Base-by-base conservation (phyloP, 2,797 vertebrate species). In the Typhlichthys eigenmanni region DNA sequence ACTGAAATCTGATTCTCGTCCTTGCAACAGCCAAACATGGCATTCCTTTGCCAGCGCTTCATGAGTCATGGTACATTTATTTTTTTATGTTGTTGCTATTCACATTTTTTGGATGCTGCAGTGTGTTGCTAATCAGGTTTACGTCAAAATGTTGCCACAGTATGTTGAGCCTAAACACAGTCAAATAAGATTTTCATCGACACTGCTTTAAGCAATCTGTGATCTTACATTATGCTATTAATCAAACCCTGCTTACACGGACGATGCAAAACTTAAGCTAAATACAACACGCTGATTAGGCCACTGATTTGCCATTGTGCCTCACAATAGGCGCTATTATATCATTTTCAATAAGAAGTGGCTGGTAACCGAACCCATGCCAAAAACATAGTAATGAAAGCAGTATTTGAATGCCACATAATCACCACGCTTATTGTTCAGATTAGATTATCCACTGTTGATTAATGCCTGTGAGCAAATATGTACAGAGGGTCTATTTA, bases 351-450 rank as follows among this genome's bases (percentile, higher is more conserved):
- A 61, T 68, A 78, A 81, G 64, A 82, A 86, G 81, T 85, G 81
- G 68, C 73, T 78, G 74, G 74, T 80, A 83, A 83, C 77, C 70
- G 68, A 69, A 63, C 71, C 83, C 74, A 80, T 79, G 74, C 60
- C 78, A 76, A 78, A 58, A 67, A 83, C 83, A 81, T 74, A 66
- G 6, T 56, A 78, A 65, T 58, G 45, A 63, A 69, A 76, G 76
- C 62, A 3, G 56, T 43, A 13, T 80, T 81, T 83, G 73, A 82
- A 71, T 75, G 79, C 61, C 50, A 77, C 47, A 80, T 87, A 89
- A 89, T 89, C 82, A 89, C 75, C 67, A 69, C 29, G 55, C 69
- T 85, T 85, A 85, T 83, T 89, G 85, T 88, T 89, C 87, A 77
- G 75, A 80, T 73, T 71, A 74, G 81, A 77, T 65, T 59, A 81